phyloP scores from a whole-genome alignment of 2,113 vertebrate species.

The Bucco capensis region DNA sequence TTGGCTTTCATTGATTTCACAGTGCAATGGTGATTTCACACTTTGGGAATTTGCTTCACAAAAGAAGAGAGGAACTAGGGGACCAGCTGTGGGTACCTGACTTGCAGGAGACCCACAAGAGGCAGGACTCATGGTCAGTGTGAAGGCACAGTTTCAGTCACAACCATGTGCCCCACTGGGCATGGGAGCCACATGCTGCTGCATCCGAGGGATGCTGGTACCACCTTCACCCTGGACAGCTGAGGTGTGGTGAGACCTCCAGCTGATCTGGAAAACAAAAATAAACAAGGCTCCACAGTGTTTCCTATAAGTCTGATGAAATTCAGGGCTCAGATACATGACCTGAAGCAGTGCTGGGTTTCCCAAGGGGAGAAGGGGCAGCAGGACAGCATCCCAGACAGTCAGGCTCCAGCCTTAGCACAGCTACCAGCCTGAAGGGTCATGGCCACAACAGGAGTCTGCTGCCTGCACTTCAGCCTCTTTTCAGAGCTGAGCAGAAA shows the following conservation, averaged over 20 bases:
- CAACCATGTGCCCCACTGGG: background rate
- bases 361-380: background rate
- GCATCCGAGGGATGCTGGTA: background rate
- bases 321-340: accelerated
- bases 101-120: background rate
- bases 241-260: background rate
- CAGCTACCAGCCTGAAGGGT: background rate
- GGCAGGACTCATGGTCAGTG: background rate
- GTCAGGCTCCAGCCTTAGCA: background rate
- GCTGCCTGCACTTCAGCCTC: background rate
- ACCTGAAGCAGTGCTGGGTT: background rate
- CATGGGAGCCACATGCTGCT: background rate
- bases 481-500: background rate
- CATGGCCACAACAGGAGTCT: accelerated
- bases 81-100: background rate
- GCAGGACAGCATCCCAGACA: background rate
- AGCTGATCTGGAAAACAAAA: background rate
- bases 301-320: background rate
- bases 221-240: background rate
- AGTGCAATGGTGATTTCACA: accelerated
- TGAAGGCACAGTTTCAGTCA: background rate
- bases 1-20: background rate
- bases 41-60: background rate
- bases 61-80: background rate
- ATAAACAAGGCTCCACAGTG: background rate